Conservation (phyloP, 2,797 vertebrate genomes). For the Ctenopoma multispine region DNA sequence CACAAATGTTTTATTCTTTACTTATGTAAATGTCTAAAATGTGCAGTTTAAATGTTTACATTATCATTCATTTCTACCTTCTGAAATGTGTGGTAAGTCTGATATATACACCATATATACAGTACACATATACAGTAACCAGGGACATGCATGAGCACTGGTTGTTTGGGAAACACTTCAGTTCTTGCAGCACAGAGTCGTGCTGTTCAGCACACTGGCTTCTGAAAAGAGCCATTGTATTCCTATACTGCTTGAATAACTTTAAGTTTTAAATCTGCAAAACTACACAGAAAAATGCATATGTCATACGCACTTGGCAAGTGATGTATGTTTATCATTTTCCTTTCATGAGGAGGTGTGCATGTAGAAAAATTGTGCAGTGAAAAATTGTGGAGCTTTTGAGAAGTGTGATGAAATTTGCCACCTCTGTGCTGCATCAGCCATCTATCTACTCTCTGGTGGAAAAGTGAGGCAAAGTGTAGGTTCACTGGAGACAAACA, state of each 20-base stretch:
- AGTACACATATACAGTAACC: neutral
- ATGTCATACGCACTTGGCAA: conserved; percentile 3
- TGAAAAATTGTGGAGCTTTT: conserved; percentile 6
- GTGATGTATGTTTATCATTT: conserved; percentile 29
- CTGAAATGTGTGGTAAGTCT: conserved; percentile 16
- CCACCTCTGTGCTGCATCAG: conserved; percentile 34
- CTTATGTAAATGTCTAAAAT: conserved; percentile 22
- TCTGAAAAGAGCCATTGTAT: conserved; percentile 78
- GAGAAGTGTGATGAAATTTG: conserved; percentile 46
- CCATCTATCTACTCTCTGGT: conserved; percentile 12
- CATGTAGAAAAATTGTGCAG: conserved; percentile 7
- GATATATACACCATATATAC: neutral
- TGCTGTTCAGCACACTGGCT: conserved; percentile 67
- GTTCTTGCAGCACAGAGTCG: conserved; percentile 60
- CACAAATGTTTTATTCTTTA: conserved; percentile 15
- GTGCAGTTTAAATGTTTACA: neutral
- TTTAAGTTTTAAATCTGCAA: conserved; percentile 53
- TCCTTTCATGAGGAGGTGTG: conserved; percentile 6
- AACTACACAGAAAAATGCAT: conserved; percentile 31
- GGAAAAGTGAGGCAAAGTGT: conserved; percentile 32
- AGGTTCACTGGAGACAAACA: conserved; percentile 51
- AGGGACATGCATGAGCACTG: conserved; percentile 44
- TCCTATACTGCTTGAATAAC: conserved; percentile 56
- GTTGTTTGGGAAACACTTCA: conserved; percentile 57
- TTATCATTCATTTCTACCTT: neutral